Conservation (phyloP, 1,140 invertebrate genomes). For the Eufriesea mexicana region DNA sequence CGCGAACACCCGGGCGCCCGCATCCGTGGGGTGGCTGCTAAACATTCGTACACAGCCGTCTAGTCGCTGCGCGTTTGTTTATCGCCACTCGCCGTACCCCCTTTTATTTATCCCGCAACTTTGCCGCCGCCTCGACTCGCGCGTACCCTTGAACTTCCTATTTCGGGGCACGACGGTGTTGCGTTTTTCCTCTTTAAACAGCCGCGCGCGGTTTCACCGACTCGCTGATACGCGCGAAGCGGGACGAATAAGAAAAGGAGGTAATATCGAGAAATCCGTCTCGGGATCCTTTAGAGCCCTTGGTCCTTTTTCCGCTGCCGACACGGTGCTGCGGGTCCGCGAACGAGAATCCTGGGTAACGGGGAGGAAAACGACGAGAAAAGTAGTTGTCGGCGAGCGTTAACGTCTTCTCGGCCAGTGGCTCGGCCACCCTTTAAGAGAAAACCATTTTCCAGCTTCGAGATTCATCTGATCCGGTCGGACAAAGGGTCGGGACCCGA, state of each 20-base stretch:
- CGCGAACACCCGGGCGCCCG: background rate
- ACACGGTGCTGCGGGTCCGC: conserved; percentile 1
- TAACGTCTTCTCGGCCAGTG: conserved; percentile 58
- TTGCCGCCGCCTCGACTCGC: background rate
- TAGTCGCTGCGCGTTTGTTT: background rate
- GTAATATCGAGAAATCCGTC: conserved; percentile 17
- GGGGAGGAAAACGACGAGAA: conserved; percentile 63
- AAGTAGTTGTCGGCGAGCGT: conserved; percentile 68
- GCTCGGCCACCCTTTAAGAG: conserved; percentile 13
- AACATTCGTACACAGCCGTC: background rate
- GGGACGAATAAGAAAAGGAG: background rate
- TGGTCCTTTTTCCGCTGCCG: background rate
- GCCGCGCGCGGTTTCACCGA: background rate
- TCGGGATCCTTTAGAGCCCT: conserved; percentile 16
- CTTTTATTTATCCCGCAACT: background rate
- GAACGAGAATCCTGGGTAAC: conserved; percentile 51
- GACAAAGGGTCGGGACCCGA: conserved; percentile 31
- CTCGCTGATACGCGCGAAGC: background rate
- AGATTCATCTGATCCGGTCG: conserved; percentile 34
- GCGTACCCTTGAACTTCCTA: background rate
- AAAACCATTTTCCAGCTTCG: conserved; percentile 50
- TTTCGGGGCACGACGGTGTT: too few species aligned
- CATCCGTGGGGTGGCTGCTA: background rate
- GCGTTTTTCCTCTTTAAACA: background rate
- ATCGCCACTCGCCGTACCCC: background rate